A percentile compares a stretch with the other conserved stretches of the same genome.
phyloP scores from a whole-genome alignment of 2,888 invertebrate genomes.

The Acleris literana region DNA sequence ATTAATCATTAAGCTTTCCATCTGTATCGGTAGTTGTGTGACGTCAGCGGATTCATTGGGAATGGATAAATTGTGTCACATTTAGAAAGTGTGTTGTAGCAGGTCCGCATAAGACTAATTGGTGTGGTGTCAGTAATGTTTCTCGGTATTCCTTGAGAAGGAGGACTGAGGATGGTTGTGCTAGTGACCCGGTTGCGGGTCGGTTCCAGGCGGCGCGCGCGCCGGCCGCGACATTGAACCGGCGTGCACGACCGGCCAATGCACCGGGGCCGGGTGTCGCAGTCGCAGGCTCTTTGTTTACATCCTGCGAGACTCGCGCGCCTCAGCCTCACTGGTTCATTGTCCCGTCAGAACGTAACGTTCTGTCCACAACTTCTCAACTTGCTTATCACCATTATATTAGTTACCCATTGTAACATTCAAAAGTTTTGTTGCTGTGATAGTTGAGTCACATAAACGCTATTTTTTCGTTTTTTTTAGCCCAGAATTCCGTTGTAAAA shows the following conservation, averaged over 20 bases:
- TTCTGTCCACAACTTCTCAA: background rate
- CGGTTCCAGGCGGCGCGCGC: conserved; percentile 56
- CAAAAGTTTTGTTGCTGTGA: background rate
- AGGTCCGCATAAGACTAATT: conserved; percentile 20
- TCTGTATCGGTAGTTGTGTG: conserved; percentile 37
- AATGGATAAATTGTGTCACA: conserved; percentile 30
- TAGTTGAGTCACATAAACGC: conserved; percentile 1
- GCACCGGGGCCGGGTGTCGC: conserved; percentile 79
- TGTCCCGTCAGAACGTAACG: conserved; percentile 46
- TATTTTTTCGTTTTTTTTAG: background rate
- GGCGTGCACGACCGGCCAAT: conserved; percentile 77
- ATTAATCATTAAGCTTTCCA: conserved; percentile 39
- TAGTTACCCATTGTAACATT: background rate
- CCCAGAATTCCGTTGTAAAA: conserved; percentile 10
- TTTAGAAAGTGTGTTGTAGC: conserved; percentile 37
- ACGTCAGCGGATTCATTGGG: conserved; percentile 36
- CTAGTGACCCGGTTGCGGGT: conserved; percentile 72
- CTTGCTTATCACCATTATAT: conserved; percentile 1
- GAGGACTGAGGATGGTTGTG: conserved; percentile 52
- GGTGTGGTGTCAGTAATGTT: conserved; percentile 13
- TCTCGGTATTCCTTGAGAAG: conserved; percentile 34
- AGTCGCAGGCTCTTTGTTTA: conserved; percentile 82
- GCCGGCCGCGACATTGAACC: conserved; percentile 81
- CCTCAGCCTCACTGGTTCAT: conserved; percentile 55
- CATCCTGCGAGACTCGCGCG: conserved; percentile 65